Evolutionary conservation across 2,888 invertebrate genomes (phyloP).

Genomic region (Axea sp.): DNA sequence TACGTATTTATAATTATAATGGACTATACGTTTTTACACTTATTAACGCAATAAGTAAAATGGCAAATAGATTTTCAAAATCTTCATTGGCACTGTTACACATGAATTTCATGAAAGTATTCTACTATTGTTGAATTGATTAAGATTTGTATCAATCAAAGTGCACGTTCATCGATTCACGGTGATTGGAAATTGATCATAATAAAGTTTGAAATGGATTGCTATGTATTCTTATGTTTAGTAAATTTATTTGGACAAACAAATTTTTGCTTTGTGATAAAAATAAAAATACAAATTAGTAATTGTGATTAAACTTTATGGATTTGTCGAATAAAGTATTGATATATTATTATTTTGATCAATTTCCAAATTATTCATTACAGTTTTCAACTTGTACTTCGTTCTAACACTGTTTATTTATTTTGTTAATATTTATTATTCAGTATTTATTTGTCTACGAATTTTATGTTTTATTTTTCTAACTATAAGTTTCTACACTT

Average conservation of each 20-base stretch:
- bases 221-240: too few relatives aligned
- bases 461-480: slow-evolving; percentile 38
- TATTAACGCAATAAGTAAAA: too few relatives aligned
- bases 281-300: too few relatives aligned
- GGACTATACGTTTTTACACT: too few relatives aligned
- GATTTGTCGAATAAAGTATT: too few relatives aligned
- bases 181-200: slow-evolving; percentile 17
- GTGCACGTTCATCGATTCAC: slow-evolving; percentile 25
- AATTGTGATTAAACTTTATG: too few relatives aligned
- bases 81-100: slow-evolving; percentile 35
- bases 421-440: slow-evolving; percentile 46
- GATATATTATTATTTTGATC: slow-evolving; percentile 5
- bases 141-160: too few relatives aligned
- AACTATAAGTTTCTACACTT: slow-evolving; percentile 49
- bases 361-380: slow-evolving; percentile 19
- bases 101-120: slow-evolving; percentile 9
- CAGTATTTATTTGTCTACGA: slow-evolving; percentile 46
- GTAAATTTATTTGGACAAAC: too few relatives aligned
- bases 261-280: too few relatives aligned
- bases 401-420: slow-evolving; percentile 34
- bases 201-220: slow-evolving; percentile 1
- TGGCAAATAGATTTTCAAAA: too few relatives aligned
- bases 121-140: too few relatives aligned
- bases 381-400: neutral
- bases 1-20: too few relatives aligned